These are phyloP conservation scores for Carassius carassius DNA, from an alignment of 2,113 vertebrate genomes.

Conservation along the genomic window DNA sequence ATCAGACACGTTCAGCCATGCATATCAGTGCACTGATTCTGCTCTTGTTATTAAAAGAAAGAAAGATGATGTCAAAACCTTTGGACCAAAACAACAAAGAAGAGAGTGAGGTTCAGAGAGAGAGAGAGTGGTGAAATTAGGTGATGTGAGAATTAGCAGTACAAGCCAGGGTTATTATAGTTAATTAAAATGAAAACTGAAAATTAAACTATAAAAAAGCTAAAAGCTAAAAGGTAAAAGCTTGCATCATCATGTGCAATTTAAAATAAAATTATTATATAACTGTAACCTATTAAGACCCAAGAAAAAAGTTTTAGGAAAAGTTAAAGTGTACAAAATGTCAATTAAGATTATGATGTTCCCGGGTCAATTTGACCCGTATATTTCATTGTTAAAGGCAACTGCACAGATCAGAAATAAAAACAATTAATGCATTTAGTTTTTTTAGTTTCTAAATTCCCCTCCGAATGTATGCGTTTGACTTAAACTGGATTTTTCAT, in stretches of 20 bases:
- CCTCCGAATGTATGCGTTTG: no score
- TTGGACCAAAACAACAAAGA: not conserved
- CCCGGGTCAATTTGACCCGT: not conserved
- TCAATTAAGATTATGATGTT: not conserved
- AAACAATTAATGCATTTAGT: not conserved
- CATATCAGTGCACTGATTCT: conserved; percentile 49
- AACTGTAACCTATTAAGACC: no score
- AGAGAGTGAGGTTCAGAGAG: not conserved
- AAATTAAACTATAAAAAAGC: no score
- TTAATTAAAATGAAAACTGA: not conserved
- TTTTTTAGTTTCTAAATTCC: not conserved
- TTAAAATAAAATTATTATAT: not conserved
- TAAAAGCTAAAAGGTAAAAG: no score
- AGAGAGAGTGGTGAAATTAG: not conserved
- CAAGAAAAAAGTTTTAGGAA: no score
- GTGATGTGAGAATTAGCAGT: not conserved
- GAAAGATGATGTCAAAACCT: conserved; percentile 1
- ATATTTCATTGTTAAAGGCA: not conserved
- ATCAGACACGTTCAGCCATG: conserved; percentile 45
- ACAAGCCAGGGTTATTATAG: not conserved
- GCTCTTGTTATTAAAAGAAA: not conserved
- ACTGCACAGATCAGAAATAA: not conserved
- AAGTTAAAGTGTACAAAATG: no score
- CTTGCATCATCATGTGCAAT: not conserved
- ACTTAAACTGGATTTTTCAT: no score